A percentile compares a stretch with the other conserved stretches of the same genome.
Evolutionary conservation across 2,113 vertebrate species (phyloP).

Genomic region (Sceloporus tristichus): DNA sequence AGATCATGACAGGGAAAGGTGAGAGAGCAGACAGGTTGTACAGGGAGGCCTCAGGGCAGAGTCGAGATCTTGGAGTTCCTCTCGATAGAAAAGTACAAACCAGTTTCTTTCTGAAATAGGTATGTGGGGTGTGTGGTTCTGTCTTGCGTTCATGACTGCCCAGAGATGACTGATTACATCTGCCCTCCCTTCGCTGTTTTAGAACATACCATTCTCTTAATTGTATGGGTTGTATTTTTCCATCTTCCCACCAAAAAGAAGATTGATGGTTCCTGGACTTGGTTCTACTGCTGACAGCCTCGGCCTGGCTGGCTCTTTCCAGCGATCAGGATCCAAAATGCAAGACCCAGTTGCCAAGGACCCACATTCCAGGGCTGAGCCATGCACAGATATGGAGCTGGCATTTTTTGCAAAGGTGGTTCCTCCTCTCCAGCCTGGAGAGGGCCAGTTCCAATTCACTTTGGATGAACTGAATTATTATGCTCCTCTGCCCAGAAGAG

Average conservation of each 20-base stretch:
- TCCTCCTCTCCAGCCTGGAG: no score
- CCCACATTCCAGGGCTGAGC: neutral
- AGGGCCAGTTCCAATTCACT: no score
- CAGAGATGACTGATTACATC: no score
- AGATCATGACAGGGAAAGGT: neutral
- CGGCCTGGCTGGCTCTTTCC: neutral
- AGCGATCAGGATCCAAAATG: no score
- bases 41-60: no score
- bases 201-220: neutral
- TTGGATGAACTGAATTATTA: neutral
- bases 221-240: neutral
- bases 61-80: no score
- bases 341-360: neutral
- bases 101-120: no score
- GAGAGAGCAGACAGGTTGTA: neutral
- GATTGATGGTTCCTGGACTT: neutral
- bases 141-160: no score
- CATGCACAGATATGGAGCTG: neutral
- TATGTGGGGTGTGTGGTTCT: no score
- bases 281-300: neutral
- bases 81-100: no score
- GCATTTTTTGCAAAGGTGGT: neutral
- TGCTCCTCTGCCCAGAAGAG: neutral
- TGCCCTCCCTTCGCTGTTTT: neutral
- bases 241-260: neutral